Evolutionary conservation across 2,113 vertebrate species (phyloP).

Genomic region (Pteruthius melanotis): DNA sequence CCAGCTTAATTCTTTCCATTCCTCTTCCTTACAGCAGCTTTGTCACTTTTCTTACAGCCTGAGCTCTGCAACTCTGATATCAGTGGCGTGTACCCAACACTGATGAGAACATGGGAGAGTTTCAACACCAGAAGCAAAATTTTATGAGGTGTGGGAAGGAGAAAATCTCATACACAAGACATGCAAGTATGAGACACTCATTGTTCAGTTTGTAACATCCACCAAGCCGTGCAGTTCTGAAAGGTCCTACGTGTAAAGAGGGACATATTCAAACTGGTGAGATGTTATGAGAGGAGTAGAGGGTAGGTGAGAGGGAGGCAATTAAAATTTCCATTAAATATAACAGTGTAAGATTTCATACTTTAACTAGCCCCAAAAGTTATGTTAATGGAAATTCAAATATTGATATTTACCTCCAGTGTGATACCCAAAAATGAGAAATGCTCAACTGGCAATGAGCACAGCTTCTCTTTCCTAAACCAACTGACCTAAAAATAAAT

Average conservation of each 20-base stretch:
- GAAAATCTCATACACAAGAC: not conserved
- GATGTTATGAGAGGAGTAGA: not conserved
- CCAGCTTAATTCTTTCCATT: conserved; percentile 33
- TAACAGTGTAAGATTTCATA: not conserved
- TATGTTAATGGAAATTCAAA: not conserved
- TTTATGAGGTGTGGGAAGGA: not conserved
- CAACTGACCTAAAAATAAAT: not conserved
- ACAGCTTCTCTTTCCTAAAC: not conserved
- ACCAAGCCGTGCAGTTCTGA: not conserved
- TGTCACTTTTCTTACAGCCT: not conserved
- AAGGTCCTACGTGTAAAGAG: rapidly evolving
- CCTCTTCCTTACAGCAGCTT: not conserved
- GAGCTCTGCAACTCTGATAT: not conserved
- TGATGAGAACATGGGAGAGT: not conserved
- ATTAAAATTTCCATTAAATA: not conserved
- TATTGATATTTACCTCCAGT: not conserved
- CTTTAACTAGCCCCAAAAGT: not conserved
- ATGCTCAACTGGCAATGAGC: not conserved
- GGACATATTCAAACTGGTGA: not conserved
- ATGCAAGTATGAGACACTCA: not conserved
- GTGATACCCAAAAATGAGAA: not conserved
- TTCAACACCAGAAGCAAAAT: not conserved
- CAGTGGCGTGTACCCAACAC: not conserved
- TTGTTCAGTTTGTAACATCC: not conserved
- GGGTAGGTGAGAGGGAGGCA: rapidly evolving